A percentile compares a stretch with the other conserved stretches of the same genome.
These are phyloP conservation scores for Rhadina sibilatrix DNA, from an alignment of 2,113 vertebrate genomes.

Conservation along the genomic window DNA sequence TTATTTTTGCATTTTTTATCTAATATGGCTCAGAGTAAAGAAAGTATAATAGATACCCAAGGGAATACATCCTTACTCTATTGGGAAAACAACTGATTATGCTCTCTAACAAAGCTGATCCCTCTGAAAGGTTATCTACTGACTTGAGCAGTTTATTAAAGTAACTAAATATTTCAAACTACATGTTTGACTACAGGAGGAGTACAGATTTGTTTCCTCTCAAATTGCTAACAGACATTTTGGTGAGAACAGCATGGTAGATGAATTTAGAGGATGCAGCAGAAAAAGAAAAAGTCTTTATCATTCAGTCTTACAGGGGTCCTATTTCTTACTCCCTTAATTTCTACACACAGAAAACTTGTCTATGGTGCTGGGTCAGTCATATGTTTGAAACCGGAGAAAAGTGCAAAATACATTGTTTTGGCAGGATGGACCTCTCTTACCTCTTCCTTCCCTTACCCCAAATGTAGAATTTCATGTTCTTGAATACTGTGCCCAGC, in stretches of 20 bases:
- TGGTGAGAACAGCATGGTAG: background rate
- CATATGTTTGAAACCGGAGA: background rate
- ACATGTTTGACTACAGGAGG: background rate
- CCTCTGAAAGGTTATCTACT: background rate
- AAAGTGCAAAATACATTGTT: background rate
- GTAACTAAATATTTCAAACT: background rate
- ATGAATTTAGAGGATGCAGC: background rate
- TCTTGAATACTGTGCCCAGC: background rate
- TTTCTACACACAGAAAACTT: background rate
- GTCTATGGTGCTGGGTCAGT: background rate
- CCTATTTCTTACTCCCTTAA: background rate
- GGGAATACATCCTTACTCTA: background rate
- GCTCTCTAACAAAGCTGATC: background rate
- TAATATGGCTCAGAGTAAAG: background rate
- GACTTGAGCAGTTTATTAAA: background rate
- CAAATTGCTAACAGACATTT: background rate
- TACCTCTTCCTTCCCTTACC: background rate
- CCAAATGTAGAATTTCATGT: background rate
- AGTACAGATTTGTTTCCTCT: background rate
- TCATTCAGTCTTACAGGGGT: background rate
- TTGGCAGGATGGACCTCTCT: background rate
- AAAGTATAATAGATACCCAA: background rate
- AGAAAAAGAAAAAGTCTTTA: background rate
- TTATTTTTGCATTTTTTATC: background rate
- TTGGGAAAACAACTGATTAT: background rate